Evolutionary conservation across 1,140 invertebrate species (phyloP).

Genomic region (Melitaea cinxia): DNA sequence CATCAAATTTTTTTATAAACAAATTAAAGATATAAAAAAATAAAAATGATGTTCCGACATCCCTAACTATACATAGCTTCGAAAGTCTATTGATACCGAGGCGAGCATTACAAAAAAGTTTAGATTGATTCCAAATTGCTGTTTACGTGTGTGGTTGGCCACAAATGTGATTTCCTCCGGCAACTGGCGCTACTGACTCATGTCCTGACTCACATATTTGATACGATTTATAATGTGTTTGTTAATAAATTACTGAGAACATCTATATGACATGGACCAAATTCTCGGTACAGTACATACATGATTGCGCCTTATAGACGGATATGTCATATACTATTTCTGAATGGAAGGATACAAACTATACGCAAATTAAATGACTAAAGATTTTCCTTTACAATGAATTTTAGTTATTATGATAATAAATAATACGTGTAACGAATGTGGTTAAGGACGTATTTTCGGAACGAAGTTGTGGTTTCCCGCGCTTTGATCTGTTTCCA

Average conservation of each 20-base stretch:
- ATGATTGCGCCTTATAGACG: constrained; percentile 17
- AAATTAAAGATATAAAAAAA: not conserved
- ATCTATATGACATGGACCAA: constrained; percentile 50
- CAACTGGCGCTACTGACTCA: constrained; percentile 65
- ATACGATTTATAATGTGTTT: constrained; percentile 45
- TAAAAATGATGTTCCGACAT: not conserved
- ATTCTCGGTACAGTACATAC: constrained; percentile 52
- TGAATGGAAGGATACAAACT: not conserved
- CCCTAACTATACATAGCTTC: constrained; percentile 13
- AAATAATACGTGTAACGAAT: constrained; percentile 44
- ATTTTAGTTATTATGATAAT: constrained; percentile 11
- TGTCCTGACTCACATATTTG: constrained; percentile 34
- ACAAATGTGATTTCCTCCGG: constrained; percentile 59
- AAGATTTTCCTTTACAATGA: not conserved
- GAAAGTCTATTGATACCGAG: constrained; percentile 49
- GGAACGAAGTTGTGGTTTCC: constrained; percentile 61
- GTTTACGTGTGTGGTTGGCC: constrained; percentile 72
- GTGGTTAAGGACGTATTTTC: constrained; percentile 41
- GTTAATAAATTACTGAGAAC: constrained; percentile 69
- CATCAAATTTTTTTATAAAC: not conserved
- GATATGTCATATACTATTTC: constrained; percentile 1
- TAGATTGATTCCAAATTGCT: constrained; percentile 70
- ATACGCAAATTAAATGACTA: not conserved
- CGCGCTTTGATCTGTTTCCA: constrained; percentile 50
- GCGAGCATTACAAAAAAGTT: constrained; percentile 50